Percentiles rank a stretch among this genome's conserved stretches.
Conservation (phyloP, 1,140 invertebrate genomes). For the Drosophila equinoxialis region DNA sequence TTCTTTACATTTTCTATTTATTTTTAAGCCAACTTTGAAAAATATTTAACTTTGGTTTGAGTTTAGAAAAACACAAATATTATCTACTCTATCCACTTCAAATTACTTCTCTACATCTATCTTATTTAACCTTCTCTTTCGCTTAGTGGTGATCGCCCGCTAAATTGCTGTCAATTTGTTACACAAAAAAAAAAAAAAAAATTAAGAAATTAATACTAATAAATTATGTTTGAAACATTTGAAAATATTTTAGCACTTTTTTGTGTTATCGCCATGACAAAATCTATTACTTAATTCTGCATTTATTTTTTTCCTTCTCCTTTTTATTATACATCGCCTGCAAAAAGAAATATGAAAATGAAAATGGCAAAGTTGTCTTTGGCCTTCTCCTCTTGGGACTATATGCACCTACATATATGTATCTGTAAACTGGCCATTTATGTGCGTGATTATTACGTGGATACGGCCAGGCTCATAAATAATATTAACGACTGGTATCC, state of each 20-base stretch:
- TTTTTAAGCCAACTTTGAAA: too few relatives aligned
- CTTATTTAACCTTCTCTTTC: slow-evolving; percentile 5
- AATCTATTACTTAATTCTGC: slow-evolving; percentile 78
- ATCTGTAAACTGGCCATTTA: slow-evolving; percentile 74
- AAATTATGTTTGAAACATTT: slow-evolving; percentile 75
- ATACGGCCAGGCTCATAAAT: slow-evolving; percentile 76
- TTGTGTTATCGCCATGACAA: slow-evolving; percentile 71
- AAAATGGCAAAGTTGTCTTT: neutral
- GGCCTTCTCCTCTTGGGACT: slow-evolving; percentile 37
- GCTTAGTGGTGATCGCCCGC: slow-evolving; percentile 7
- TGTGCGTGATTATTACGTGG: slow-evolving; percentile 80
- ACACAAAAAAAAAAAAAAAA: neutral
- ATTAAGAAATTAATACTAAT: slow-evolving; percentile 49
- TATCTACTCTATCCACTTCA: neutral
- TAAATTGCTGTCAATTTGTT: slow-evolving; percentile 13
- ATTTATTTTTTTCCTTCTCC: slow-evolving; percentile 69
- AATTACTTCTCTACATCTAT: neutral
- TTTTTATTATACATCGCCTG: slow-evolving; percentile 74
- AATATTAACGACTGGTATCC: slow-evolving; percentile 74
- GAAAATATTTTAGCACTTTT: slow-evolving; percentile 81
- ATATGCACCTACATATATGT: slow-evolving; percentile 28
- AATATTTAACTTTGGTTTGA: too few relatives aligned
- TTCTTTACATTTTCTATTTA: too few relatives aligned
- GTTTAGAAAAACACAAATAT: too few relatives aligned
- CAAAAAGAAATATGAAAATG: slow-evolving; percentile 77